Conservation (phyloP, 1,140 invertebrate genomes). For the Neotoxoptera formosana region DNA sequence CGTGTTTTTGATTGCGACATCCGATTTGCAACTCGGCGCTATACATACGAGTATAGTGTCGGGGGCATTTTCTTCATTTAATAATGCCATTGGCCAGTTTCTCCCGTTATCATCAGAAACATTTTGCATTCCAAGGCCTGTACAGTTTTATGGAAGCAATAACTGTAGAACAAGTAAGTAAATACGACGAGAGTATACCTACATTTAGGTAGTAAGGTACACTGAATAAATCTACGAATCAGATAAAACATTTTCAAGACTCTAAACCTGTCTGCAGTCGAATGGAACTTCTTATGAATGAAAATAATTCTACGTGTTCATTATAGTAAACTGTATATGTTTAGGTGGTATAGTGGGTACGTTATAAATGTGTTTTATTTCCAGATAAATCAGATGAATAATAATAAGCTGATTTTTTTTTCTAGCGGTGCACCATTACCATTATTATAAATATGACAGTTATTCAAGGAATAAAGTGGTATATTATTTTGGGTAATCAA, state of each 20-base stretch:
- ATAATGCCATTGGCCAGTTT: constrained; percentile 12
- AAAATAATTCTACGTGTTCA: constrained; percentile 50
- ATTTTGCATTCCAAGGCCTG: background rate
- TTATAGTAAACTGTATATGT: constrained; percentile 50
- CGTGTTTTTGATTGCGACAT: constrained; percentile 46
- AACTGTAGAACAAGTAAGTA: background rate
- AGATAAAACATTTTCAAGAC: constrained; percentile 21
- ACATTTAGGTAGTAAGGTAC: background rate
- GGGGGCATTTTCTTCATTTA: background rate
- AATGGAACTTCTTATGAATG: constrained; percentile 44
- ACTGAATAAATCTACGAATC: constrained; percentile 13
- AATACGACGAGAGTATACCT: constrained; percentile 18
- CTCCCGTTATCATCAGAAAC: constrained; percentile 20
- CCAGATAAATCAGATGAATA: constrained; percentile 49
- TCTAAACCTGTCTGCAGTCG: constrained; percentile 32
- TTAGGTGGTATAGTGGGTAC: background rate
- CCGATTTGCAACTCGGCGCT: constrained; percentile 40
- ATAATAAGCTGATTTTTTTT: constrained; percentile 35
- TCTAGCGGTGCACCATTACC: background rate
- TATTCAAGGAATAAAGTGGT: constrained; percentile 30
- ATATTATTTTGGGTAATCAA: constrained; percentile 35
- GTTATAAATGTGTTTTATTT: constrained; percentile 44
- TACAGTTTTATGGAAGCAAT: constrained; percentile 42
- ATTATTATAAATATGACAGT: constrained; percentile 33
- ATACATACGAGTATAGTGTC: background rate